These are phyloP conservation scores for Asbolus verrucosus DNA, from an alignment of 1,140 invertebrate genomes.

Conservation along the genomic window DNA sequence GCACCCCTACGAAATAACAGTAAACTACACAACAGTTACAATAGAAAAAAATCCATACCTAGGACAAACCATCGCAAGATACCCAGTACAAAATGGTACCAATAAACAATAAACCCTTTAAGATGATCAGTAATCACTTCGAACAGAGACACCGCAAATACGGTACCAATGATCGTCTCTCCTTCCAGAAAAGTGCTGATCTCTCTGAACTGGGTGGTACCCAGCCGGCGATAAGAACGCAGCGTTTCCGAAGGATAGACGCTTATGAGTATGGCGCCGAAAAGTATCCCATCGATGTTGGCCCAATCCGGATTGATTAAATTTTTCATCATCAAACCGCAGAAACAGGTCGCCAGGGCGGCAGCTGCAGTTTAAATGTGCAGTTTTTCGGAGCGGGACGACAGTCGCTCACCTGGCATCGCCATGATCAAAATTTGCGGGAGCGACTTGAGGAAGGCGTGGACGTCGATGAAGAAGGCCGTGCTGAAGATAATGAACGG, in stretches of 20 bases:
- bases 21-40: neutral
- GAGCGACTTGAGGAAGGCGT: neutral
- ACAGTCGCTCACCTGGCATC: conserved; percentile 19
- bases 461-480: conserved; percentile 6
- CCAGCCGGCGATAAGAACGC: neutral
- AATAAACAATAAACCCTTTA: neutral
- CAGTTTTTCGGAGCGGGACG: neutral
- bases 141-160: neutral
- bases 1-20: too few species aligned
- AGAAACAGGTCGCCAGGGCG: neutral
- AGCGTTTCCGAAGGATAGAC: conserved; percentile 1
- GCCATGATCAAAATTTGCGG: conserved; percentile 21
- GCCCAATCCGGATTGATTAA: neutral
- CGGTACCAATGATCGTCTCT: neutral
- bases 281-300: neutral
- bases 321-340: neutral
- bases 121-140: neutral
- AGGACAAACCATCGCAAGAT: neutral
- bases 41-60: neutral
- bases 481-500: conserved; percentile 5
- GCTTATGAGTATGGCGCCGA: neutral
- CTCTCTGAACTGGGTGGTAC: neutral
- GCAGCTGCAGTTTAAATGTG: neutral
- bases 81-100: conserved; percentile 17
- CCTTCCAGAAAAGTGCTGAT: neutral